Conservation (phyloP, 1,140 invertebrate species). For the Tetranychus urticae region DNA sequence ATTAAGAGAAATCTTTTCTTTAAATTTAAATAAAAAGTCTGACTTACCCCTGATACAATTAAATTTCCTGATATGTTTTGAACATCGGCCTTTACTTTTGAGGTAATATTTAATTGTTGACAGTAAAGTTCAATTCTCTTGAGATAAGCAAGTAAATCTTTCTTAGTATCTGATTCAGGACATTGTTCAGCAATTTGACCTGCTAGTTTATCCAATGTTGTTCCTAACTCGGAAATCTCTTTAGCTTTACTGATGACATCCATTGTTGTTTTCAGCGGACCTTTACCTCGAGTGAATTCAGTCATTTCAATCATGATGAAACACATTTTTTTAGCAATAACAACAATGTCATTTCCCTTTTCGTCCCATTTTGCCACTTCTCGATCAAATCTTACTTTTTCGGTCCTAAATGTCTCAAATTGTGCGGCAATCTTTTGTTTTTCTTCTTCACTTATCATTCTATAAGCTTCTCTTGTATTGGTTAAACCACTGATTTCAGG, state of each 20-base stretch:
- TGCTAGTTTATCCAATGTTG: slow-evolving; percentile 84
- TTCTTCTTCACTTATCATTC: slow-evolving; percentile 92
- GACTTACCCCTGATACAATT: slow-evolving; percentile 75
- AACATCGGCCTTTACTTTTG: slow-evolving; percentile 97
- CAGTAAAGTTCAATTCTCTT: slow-evolving; percentile 91
- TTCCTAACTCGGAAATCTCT: slow-evolving; percentile 94
- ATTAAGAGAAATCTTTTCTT: too few relatives aligned
- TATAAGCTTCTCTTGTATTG: slow-evolving; percentile 82
- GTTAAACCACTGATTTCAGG: slow-evolving; percentile 82
- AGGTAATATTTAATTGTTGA: slow-evolving; percentile 97
- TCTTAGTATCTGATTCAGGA: slow-evolving; percentile 89
- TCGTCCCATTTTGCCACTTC: slow-evolving; percentile 99
- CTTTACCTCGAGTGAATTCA: slow-evolving; percentile 91
- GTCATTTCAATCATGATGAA: slow-evolving; percentile 99
- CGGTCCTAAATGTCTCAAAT: slow-evolving; percentile 57
- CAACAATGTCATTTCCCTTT: slow-evolving; percentile 96
- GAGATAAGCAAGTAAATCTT: slow-evolving; percentile 83
- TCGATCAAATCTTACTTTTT: slow-evolving; percentile 86
- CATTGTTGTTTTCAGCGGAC: slow-evolving; percentile 95
- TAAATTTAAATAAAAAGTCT: slow-evolving; percentile 15
- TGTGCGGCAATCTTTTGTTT: slow-evolving; percentile 92
- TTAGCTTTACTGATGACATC: slow-evolving; percentile 98
- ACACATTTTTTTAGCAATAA: slow-evolving; percentile 96
- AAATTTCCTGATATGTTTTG: slow-evolving; percentile 94
- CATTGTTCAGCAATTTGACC: slow-evolving; percentile 90